Percentiles rank a stretch among this genome's conserved stretches.
Evolutionary conservation across 2,888 invertebrate species (phyloP).

Genomic region (Psococerastis gibbosa): DNA sequence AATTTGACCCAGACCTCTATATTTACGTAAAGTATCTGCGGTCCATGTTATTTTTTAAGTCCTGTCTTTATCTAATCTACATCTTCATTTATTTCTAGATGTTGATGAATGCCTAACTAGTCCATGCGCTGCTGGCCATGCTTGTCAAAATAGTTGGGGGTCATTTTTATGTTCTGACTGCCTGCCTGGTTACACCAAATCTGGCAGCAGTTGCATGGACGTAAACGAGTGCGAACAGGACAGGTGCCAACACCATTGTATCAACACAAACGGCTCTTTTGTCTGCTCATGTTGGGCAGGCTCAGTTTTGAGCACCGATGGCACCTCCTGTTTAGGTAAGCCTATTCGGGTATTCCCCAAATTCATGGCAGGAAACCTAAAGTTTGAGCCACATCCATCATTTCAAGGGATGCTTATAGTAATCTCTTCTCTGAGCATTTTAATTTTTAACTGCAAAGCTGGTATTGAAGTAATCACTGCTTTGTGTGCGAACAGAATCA

Average conservation of each 20-base stretch:
- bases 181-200: constrained; percentile 31
- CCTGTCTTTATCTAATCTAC: no score
- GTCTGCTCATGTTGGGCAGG: constrained; percentile 37
- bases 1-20: no score
- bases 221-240: constrained; percentile 33
- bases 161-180: constrained; percentile 41
- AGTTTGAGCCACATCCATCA: no score
- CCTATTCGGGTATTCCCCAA: constrained; percentile 17
- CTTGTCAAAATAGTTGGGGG: constrained; percentile 37
- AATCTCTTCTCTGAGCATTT: no score
- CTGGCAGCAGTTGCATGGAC: constrained; percentile 31
- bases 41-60: no score
- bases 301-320: constrained; percentile 22
- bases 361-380: no score
- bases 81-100: constrained; percentile 30
- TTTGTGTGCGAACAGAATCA: no score
- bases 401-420: no score
- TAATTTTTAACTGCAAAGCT: no score
- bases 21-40: no score
- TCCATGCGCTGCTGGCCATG: constrained; percentile 34
- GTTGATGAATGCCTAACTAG: constrained; percentile 38
- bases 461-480: no score
- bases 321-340: constrained; percentile 20
- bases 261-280: constrained; percentile 40
- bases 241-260: constrained; percentile 37